A percentile compares a stretch with the other conserved stretches of the same genome.
phyloP scores from a whole-genome alignment of 2,797 vertebrate genomes.

The Myotis vivesi region DNA sequence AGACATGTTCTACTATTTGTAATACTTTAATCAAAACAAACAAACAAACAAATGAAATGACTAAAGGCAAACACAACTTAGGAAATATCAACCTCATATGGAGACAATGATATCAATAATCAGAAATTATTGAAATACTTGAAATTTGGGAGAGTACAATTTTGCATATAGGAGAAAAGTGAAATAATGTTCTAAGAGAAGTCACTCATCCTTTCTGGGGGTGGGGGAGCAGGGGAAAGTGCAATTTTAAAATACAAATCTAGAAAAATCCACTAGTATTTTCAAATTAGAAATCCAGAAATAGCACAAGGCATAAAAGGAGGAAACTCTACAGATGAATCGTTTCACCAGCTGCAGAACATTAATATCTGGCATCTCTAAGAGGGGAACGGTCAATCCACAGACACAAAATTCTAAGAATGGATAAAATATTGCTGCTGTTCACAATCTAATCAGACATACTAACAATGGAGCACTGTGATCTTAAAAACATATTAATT shows the following conservation, averaged over 20 bases:
- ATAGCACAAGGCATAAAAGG: background rate
- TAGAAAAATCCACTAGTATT: background rate
- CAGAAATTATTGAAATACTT: background rate
- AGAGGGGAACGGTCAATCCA: rapidly evolving
- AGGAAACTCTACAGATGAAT: background rate
- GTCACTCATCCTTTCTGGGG: background rate
- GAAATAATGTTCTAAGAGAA: background rate
- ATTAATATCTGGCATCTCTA: background rate
- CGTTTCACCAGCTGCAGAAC: background rate
- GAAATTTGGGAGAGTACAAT: background rate
- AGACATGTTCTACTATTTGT: too few relatives aligned
- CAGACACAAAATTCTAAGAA: background rate
- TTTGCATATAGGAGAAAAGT: background rate
- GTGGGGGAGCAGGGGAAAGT: too few relatives aligned
- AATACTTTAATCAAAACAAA: too few relatives aligned
- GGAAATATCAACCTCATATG: background rate
- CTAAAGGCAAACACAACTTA: background rate
- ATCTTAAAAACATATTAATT: background rate
- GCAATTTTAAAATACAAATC: background rate
- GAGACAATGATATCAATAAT: background rate
- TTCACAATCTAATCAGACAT: background rate
- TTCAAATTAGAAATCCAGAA: background rate
- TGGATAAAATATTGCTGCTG: background rate
- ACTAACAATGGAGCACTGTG: background rate
- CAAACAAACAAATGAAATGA: background rate